Conservation (phyloP, 2,113 vertebrate species). For the Enhydra lutris region DNA sequence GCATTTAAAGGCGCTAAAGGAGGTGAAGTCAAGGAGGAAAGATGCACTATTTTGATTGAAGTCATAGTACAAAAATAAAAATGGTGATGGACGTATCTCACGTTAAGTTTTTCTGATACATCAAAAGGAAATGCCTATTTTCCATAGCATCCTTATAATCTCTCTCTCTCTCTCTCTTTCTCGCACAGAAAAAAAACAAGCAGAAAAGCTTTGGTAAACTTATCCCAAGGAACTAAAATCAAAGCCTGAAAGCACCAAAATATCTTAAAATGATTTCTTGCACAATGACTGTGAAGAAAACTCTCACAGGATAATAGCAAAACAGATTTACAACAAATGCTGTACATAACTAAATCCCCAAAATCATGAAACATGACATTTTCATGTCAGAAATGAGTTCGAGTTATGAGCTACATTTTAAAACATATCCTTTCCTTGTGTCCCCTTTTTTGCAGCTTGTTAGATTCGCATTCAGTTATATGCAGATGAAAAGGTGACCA, state of each 20-base stretch:
- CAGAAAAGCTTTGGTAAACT: background rate
- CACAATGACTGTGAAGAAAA: background rate
- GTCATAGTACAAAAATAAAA: background rate
- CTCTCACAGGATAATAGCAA: background rate
- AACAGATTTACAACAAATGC: background rate
- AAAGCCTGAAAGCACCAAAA: background rate
- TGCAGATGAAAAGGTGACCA: background rate
- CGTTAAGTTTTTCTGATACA: background rate
- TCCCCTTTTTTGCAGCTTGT: background rate
- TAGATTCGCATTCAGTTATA: background rate
- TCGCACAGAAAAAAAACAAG: background rate
- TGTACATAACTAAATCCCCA: background rate
- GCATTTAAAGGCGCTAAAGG: background rate
- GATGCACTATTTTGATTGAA: background rate
- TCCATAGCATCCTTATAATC: background rate
- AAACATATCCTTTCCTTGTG: background rate
- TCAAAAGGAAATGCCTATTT: background rate
- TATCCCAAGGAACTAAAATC: background rate
- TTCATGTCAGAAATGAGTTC: conserved; percentile 3
- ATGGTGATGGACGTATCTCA: background rate
- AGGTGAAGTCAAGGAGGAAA: background rate
- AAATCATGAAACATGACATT: background rate
- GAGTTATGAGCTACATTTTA: background rate
- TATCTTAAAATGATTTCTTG: background rate
- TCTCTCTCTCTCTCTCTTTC: background rate